A percentile compares a stretch with the other conserved stretches of the same genome.
phyloP scores from a whole-genome alignment of 2,888 invertebrate species.

The Mantis religiosa region DNA sequence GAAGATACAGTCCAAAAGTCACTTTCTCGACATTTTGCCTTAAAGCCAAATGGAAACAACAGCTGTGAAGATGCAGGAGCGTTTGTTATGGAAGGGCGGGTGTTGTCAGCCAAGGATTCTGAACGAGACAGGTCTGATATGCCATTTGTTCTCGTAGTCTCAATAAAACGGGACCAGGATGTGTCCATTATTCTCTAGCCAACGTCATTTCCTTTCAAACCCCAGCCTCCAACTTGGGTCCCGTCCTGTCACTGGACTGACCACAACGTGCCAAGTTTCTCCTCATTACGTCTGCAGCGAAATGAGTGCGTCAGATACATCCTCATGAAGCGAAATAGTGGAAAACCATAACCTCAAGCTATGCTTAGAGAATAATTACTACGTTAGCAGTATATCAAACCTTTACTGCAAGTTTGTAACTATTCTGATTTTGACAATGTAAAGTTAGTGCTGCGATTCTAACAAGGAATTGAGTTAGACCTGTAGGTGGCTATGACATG shows the following conservation, averaged over 20 bases:
- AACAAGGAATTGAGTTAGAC: too few relatives aligned
- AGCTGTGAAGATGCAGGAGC: not conserved
- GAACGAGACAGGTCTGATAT: not conserved
- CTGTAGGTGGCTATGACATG: too few relatives aligned
- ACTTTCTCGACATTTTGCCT: too few relatives aligned
- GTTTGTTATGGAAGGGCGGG: not conserved
- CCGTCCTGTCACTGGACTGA: not conserved
- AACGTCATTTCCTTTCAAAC: not conserved
- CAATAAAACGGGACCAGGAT: not conserved
- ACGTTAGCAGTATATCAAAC: too few relatives aligned
- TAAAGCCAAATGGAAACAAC: too few relatives aligned
- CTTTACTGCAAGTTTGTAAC: too few relatives aligned
- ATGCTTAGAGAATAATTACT: too few relatives aligned
- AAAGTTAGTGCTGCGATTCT: too few relatives aligned
- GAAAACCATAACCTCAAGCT: too few relatives aligned
- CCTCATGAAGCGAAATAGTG: not conserved
- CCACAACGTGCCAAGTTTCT: not conserved
- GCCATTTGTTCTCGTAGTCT: not conserved
- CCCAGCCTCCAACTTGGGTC: not conserved
- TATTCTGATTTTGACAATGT: too few relatives aligned
- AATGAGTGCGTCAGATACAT: not conserved
- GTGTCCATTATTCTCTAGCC: not conserved
- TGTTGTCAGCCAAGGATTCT: not conserved
- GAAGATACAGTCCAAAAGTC: too few relatives aligned
- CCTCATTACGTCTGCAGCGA: not conserved